Percentiles rank a stretch among this genome's conserved stretches.
phyloP scores from a whole-genome alignment of 2,113 vertebrate genomes.

The Ptilonorhynchus violaceus region DNA sequence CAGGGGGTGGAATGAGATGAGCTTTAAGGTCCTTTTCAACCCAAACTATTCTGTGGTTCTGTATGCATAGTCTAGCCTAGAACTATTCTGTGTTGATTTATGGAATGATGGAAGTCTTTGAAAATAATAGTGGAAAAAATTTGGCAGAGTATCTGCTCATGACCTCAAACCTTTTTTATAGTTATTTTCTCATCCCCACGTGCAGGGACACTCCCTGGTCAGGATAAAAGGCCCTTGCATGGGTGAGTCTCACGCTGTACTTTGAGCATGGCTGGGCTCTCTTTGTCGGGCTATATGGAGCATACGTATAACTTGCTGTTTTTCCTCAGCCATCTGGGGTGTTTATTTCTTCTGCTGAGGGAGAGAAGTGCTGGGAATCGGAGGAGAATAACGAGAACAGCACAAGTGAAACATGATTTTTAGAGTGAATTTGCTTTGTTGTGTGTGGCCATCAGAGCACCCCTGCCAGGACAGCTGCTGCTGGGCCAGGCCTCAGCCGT shows the following conservation, averaged over 20 bases:
- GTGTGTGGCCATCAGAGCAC: neutral
- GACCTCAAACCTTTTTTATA: neutral
- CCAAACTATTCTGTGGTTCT: neutral
- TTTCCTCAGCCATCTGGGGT: slow-evolving; percentile 1
- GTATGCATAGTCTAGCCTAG: accelerated
- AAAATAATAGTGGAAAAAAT: neutral
- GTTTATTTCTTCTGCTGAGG: neutral
- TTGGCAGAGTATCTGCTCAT: accelerated
- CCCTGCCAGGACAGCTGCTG: neutral
- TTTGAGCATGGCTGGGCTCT: neutral
- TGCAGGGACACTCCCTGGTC: neutral
- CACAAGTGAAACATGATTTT: neutral
- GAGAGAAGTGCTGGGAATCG: neutral
- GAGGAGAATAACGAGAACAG: neutral
- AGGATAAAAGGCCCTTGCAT: neutral
- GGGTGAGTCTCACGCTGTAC: neutral
- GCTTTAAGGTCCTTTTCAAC: neutral
- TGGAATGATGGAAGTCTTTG: neutral
- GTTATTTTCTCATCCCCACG: accelerated
- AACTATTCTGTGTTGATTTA: accelerated
- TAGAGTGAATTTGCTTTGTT: neutral
- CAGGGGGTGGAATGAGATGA: too few species aligned
- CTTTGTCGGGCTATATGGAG: neutral
- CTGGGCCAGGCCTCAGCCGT: neutral
- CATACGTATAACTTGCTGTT: slow-evolving; percentile 18